These are phyloP conservation scores for Drosophila ustulata DNA, from an alignment of 2,888 invertebrate genomes.

Conservation along the genomic window DNA sequence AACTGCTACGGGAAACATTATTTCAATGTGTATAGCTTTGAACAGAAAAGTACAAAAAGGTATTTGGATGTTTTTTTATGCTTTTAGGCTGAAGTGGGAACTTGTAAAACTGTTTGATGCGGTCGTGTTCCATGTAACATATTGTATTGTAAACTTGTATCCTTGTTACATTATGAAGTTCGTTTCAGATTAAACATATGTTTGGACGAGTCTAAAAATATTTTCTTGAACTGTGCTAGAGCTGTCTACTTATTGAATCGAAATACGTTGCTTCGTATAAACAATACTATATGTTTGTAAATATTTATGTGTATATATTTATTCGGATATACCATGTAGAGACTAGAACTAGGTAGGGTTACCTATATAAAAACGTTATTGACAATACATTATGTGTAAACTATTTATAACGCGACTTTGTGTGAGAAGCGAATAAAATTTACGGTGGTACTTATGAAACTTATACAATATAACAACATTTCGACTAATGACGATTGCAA, in stretches of 20 bases:
- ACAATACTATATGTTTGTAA: constrained; percentile 2
- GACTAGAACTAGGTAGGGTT: constrained; percentile 45
- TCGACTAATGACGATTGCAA: constrained; percentile 48
- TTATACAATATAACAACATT: constrained; percentile 63
- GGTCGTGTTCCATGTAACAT: constrained; percentile 6
- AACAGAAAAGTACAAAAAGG: constrained; percentile 44
- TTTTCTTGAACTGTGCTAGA: constrained; percentile 31
- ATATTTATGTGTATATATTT: constrained; percentile 41
- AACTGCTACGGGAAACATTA: constrained; percentile 65
- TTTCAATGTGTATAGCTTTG: constrained; percentile 55
- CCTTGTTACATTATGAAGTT: background rate
- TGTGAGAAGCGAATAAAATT: constrained; percentile 77
- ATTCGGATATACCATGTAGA: constrained; percentile 44
- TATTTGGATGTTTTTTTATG: constrained; percentile 28
- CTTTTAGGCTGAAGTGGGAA: constrained; percentile 36
- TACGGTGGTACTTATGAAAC: constrained; percentile 80
- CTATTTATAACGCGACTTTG: constrained; percentile 67
- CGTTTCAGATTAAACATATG: constrained; percentile 13
- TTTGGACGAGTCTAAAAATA: constrained; percentile 44
- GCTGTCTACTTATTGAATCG: constrained; percentile 41
- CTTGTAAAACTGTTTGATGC: constrained; percentile 51
- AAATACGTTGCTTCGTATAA: constrained; percentile 15
- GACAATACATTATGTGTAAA: constrained; percentile 40
- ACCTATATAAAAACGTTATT: constrained; percentile 61
- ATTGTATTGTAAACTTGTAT: constrained; percentile 19